Conservation (phyloP, 2,113 vertebrate genomes). For the Dasyprocta punctata region DNA sequence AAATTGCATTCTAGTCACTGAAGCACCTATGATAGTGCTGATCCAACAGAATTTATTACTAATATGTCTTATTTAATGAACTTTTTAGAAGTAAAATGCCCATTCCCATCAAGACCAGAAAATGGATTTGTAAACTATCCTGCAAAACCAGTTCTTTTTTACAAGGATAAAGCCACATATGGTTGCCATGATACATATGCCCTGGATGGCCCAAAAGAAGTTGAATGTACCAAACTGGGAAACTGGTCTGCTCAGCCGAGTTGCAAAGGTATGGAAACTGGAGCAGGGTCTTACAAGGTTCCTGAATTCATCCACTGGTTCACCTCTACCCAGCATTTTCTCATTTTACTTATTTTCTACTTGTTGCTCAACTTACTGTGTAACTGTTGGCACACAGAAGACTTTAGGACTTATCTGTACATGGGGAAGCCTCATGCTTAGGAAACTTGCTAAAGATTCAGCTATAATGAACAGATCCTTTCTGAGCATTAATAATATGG, state of each 20-base stretch:
- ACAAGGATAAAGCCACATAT: conserved; percentile 90
- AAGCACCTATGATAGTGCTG: background rate
- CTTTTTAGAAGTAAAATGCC: conserved; percentile 90
- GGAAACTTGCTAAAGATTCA: background rate
- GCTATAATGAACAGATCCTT: background rate
- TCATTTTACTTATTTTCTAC: background rate
- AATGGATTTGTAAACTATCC: conserved; percentile 92
- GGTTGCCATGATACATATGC: conserved; percentile 88
- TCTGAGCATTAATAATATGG: background rate
- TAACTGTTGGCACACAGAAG: background rate
- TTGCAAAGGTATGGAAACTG: conserved; percentile 88
- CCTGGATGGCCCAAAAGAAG: conserved; percentile 88
- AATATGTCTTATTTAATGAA: conserved; percentile 7
- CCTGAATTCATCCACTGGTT: background rate
- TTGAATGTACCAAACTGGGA: conserved; percentile 89
- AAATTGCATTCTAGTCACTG: background rate
- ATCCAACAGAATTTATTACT: background rate
- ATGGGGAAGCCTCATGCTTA: background rate
- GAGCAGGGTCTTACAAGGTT: rapidly evolving
- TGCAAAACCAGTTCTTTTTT: conserved; percentile 86
- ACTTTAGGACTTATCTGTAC: background rate
- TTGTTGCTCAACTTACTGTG: background rate
- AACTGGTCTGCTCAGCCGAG: conserved; percentile 90
- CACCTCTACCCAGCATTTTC: background rate
- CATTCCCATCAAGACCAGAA: conserved; percentile 86